phyloP scores from a whole-genome alignment of 2,113 vertebrate genomes.

The Ptilonorhynchus violaceus region DNA sequence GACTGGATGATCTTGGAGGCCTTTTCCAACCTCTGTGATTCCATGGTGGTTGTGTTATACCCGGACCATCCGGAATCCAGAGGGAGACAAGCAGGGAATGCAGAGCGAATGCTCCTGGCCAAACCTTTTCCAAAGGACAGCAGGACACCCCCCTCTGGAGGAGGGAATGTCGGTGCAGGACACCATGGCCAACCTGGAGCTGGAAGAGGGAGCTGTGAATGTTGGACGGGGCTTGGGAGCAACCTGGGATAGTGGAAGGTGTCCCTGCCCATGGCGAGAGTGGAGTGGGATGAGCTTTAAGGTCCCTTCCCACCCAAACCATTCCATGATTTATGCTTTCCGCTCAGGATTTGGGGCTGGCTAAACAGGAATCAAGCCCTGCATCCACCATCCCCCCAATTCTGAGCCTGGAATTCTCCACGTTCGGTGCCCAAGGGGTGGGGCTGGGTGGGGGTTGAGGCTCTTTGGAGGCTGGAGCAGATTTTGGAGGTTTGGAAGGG shows the following conservation, averaged over 20 bases:
- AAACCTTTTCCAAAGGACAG: fast-evolving
- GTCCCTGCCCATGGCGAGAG: not conserved
- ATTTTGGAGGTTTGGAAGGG: fast-evolving
- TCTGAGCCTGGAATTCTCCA: fast-evolving
- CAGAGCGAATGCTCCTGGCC: not conserved
- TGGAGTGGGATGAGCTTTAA: not conserved
- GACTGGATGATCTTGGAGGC: not conserved
- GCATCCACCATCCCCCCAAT: fast-evolving
- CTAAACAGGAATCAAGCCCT: not conserved
- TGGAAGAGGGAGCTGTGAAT: not conserved
- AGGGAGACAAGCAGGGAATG: not conserved
- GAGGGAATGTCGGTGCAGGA: not conserved
- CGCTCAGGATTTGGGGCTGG: fast-evolving
- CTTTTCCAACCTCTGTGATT: not conserved
- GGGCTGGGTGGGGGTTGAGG: fast-evolving
- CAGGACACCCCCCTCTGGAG: not conserved
- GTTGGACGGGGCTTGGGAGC: not conserved
- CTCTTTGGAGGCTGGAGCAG: not conserved
- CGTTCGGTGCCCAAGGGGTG: fast-evolving
- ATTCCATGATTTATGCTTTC: not conserved
- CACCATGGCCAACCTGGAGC: fast-evolving
- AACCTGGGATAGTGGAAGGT: fast-evolving
- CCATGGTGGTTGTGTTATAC: not conserved
- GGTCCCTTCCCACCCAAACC: not conserved
- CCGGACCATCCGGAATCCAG: not conserved